Evolutionary conservation across 2,113 vertebrate species (phyloP).

Genomic region (Podarcis cretensis): DNA sequence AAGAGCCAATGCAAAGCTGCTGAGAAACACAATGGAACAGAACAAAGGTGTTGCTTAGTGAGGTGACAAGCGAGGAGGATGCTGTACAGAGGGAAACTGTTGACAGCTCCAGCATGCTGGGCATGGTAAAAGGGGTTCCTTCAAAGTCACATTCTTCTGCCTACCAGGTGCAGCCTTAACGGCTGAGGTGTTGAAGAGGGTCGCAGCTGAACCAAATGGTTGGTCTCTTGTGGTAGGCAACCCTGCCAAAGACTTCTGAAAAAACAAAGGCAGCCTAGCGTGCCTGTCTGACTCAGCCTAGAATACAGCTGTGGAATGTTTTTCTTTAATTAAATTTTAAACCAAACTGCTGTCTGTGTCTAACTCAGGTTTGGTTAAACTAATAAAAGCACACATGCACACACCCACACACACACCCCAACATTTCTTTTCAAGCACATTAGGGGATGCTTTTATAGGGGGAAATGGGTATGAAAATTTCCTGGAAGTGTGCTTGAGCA

Average conservation of each 20-base stretch:
- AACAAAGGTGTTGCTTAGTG: neutral
- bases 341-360: neutral
- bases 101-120: neutral
- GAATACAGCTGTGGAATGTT: neutral
- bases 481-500: too few species aligned
- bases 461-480: too few species aligned
- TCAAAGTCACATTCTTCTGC: neutral
- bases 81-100: neutral
- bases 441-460: too few species aligned
- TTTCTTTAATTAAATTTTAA: neutral
- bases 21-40: neutral
- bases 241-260: neutral
- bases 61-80: neutral
- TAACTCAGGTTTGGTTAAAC: neutral
- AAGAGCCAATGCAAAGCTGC: neutral
- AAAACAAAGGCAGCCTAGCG: neutral
- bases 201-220: neutral
- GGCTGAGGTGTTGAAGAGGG: neutral
- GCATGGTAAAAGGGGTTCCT: neutral
- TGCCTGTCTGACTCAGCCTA: neutral
- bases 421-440: too few species aligned
- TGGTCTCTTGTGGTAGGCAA: neutral
- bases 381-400: neutral
- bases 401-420: too few species aligned
- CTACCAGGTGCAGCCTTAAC: neutral